Base-by-base conservation (phyloP, 2,113 vertebrate species). In the Chaetorhynchus papuensis region DNA sequence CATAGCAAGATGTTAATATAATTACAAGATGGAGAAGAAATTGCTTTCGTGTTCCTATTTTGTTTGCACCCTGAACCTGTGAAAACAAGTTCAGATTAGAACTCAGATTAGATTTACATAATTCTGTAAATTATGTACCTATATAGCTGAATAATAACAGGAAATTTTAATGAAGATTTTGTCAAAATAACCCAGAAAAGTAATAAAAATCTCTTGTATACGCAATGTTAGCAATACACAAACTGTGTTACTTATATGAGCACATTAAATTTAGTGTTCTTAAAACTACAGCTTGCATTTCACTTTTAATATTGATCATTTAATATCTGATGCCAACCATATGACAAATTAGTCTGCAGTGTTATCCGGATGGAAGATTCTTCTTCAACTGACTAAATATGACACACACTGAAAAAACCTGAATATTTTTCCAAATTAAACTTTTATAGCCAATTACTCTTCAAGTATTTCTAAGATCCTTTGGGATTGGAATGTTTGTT, bases 351-450 rank as follows among this genome's bases (percentile, higher is more conserved):
- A 78, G 15, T 79, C 37, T 83, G 28, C 45, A 72, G 3, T 44
- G 27, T 64, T 72, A 65, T 70, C 41, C 39, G 84, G 57, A 87
- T 42, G 50, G 41, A 94, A 93, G 26, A 82, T 57, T 80, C 23
- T 21, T 52, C 52, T 87, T 87, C 76, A 78, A 24, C n/a, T 69
- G 61, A 49, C 23, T 91, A 80, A 93, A 89, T 84, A 31, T 19
- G 45, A 56, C 59, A 61, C 26, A 79, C 15, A 35, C 27, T 85
- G 44, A 49, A 82, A 85, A 88, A 72, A 31, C 49, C n/a, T 39
- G 61, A 91, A 33, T 91, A 89, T 93, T 79, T 87, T 37, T 91
- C 30, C 59, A 88, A 96, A 94, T 92, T 65, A 66, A 84, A 69
- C 21, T 84, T 95, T 78, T 83, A 83, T 77, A 89, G 47, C 20